Conservation (phyloP, 2,888 invertebrate genomes). For the Coenonympha arcania region DNA sequence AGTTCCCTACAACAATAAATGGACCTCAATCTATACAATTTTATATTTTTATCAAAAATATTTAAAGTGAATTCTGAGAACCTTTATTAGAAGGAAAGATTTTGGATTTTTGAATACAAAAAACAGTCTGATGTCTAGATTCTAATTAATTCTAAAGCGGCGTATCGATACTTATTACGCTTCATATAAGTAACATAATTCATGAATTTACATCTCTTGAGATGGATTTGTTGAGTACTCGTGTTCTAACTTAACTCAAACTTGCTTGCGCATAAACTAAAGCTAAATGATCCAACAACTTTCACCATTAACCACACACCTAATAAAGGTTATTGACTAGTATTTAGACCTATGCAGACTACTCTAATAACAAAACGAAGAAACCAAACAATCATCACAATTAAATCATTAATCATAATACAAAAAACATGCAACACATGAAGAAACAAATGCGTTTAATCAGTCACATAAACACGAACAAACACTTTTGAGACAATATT, state of each 20-base stretch:
- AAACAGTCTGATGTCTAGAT: no score
- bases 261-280: neutral
- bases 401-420: neutral
- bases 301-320: neutral
- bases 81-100: no score
- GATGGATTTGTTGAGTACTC: no score
- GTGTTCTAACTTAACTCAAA: neutral
- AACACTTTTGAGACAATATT: neutral
- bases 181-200: no score
- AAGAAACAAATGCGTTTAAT: neutral
- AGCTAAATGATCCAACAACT: neutral
- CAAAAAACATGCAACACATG: conserved; percentile 5
- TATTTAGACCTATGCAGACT: neutral
- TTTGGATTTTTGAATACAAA: no score
- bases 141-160: no score
- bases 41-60: no score
- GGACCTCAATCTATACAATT: no score
- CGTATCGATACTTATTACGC: no score
- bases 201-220: no score
- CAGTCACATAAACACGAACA: conserved; percentile 5
- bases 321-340: neutral
- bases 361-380: neutral
- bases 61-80: no score
- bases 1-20: neutral
- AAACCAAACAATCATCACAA: neutral